A percentile compares a stretch with the other conserved stretches of the same genome.
phyloP scores from a whole-genome alignment of 2,888 invertebrate species.

The Deladenus siricidicola region DNA sequence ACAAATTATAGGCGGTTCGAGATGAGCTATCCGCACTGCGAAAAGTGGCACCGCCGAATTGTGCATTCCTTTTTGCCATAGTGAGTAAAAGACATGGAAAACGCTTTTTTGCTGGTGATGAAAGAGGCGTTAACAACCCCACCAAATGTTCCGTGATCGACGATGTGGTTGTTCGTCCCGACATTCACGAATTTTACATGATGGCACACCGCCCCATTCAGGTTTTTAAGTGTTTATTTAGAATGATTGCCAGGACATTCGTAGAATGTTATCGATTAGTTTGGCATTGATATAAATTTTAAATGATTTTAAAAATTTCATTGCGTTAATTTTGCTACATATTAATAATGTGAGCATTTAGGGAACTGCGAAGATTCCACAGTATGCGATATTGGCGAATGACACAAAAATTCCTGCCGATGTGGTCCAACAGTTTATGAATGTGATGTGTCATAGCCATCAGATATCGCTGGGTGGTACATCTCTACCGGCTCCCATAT shows the following conservation, averaged over 20 bases:
- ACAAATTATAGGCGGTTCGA: too few relatives aligned
- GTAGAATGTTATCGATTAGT: too few relatives aligned
- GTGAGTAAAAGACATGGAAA: conserved; percentile 26
- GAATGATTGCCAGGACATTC: background rate
- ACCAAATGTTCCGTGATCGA: conserved; percentile 28
- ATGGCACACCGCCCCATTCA: conserved; percentile 24
- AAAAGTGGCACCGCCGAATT: too few relatives aligned
- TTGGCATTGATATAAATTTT: too few relatives aligned
- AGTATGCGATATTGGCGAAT: conserved; percentile 24
- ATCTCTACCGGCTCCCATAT: conserved; percentile 23
- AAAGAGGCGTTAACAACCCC: conserved; percentile 7
- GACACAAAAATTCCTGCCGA: conserved; percentile 19
- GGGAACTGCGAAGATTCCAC: conserved; percentile 28
- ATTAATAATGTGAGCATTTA: conserved; percentile 4
- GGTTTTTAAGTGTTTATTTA: too few relatives aligned
- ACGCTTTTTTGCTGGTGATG: conserved; percentile 18
- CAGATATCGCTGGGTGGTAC: conserved; percentile 18
- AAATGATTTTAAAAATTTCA: background rate
- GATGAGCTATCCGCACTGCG: too few relatives aligned
- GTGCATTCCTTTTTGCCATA: conserved; percentile 23
- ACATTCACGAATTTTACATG: conserved; percentile 22
- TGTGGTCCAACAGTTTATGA: conserved; percentile 16
- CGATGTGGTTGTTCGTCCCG: conserved; percentile 12
- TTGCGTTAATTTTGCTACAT: background rate
- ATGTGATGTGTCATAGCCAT: conserved; percentile 18